Conservation (phyloP, 2,113 vertebrate species). For the Lycocorax pyrrhopterus region DNA sequence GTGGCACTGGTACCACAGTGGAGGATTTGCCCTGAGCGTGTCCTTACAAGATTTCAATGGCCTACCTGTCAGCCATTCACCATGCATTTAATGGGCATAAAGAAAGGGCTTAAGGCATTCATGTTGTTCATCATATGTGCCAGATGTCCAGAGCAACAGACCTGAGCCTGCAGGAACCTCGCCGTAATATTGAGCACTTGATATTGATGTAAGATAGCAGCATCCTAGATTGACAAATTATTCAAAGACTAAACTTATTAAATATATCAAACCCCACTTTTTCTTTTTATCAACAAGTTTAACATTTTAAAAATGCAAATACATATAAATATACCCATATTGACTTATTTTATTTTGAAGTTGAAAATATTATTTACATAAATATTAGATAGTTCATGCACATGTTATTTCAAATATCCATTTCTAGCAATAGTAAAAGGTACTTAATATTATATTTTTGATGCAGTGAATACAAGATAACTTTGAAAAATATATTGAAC, state of each 20-base stretch:
- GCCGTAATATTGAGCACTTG: background rate
- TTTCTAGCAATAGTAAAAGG: background rate
- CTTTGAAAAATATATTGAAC: background rate
- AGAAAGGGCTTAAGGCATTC: slow-evolving; percentile 11
- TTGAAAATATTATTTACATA: background rate
- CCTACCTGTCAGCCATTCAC: slow-evolving; percentile 31
- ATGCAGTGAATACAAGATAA: background rate
- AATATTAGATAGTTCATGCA: background rate
- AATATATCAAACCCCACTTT: background rate
- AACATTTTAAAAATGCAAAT: background rate
- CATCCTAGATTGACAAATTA: background rate
- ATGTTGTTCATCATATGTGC: background rate
- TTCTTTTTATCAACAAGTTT: background rate
- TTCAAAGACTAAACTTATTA: background rate
- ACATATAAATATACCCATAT: background rate
- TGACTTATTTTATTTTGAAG: background rate
- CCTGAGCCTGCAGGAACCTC: background rate
- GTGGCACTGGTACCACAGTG: background rate
- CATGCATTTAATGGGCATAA: background rate
- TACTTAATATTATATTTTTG: background rate
- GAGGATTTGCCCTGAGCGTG: background rate
- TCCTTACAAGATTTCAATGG: background rate
- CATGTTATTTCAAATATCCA: background rate
- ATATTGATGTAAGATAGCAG: background rate
- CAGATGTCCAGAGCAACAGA: slow-evolving; percentile 25